A percentile compares a stretch with the other conserved stretches of the same genome.
phyloP scores from a whole-genome alignment of 2,888 invertebrate genomes.

The Phytoseiulus persimilis region DNA sequence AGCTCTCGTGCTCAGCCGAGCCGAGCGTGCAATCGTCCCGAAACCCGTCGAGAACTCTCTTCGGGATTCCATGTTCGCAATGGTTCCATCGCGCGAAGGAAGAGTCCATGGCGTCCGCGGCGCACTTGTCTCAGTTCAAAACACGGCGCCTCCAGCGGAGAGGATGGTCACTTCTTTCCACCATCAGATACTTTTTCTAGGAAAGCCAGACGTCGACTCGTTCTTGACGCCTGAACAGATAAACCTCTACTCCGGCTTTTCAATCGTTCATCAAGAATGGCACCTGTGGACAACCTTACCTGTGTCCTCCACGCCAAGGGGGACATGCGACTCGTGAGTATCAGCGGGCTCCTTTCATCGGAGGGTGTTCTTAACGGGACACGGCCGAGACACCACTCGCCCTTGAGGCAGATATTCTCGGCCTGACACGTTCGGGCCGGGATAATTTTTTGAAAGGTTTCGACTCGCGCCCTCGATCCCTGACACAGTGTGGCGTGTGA shows the following conservation, averaged over 20 bases:
- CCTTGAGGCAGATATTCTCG: too few relatives aligned
- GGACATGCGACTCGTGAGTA: constrained; percentile 35
- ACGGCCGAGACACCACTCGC: not conserved
- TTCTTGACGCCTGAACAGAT: not conserved
- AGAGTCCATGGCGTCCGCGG: too few relatives aligned
- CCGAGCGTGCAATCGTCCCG: too few relatives aligned
- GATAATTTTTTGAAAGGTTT: too few relatives aligned
- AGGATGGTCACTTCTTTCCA: not conserved
- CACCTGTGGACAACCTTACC: constrained; percentile 16
- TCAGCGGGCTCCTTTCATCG: too few relatives aligned
- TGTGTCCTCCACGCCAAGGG: constrained; percentile 24
- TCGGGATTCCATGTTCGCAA: too few relatives aligned
- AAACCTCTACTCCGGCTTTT: not conserved
- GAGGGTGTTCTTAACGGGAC: not conserved
- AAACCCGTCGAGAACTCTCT: too few relatives aligned
- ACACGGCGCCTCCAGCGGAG: not conserved
- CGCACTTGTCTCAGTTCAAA: not conserved
- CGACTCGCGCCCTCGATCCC: too few relatives aligned
- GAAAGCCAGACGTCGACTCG: not conserved
- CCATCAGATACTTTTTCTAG: not conserved
- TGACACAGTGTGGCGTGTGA: too few relatives aligned
- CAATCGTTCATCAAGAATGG: not conserved
- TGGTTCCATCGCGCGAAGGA: too few relatives aligned
- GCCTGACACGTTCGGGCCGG: too few relatives aligned
- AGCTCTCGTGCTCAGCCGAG: too few relatives aligned